phyloP scores from a whole-genome alignment of 1,140 invertebrate species.

The Saxidomus purpurata region DNA sequence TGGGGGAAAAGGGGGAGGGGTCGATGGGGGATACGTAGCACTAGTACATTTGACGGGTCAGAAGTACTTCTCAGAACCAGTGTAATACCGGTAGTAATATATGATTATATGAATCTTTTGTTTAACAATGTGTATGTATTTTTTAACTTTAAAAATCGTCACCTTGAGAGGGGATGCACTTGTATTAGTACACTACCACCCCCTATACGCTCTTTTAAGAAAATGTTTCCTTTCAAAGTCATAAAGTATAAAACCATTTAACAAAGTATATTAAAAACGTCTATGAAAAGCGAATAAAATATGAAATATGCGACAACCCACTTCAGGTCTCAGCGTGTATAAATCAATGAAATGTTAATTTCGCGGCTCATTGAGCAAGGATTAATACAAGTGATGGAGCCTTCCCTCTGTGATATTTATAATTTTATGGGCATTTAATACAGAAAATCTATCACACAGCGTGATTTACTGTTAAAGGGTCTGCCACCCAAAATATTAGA shows the following conservation, averaged over 20 bases:
- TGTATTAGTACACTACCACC: too few relatives aligned
- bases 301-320: background rate
- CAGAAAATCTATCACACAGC: background rate
- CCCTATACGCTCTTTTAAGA: too few relatives aligned
- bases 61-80: too few relatives aligned
- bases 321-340: background rate
- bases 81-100: too few relatives aligned
- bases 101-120: too few relatives aligned
- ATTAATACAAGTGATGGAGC: conserved; percentile 15
- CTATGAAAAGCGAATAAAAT: conserved; percentile 26
- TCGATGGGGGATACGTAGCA: too few relatives aligned
- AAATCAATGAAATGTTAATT: conserved; percentile 44
- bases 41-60: too few relatives aligned
- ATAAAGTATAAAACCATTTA: conserved; percentile 20
- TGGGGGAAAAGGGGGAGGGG: too few relatives aligned
- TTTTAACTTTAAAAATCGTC: too few relatives aligned
- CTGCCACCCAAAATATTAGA: conserved; percentile 17
- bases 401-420: background rate
- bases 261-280: conserved; percentile 10
- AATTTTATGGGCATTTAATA: conserved; percentile 29
- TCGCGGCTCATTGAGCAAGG: background rate
- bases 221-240: background rate
- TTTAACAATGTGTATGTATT: too few relatives aligned
- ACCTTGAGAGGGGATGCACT: too few relatives aligned
- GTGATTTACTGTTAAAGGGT: conserved; percentile 38